A percentile compares a stretch with the other conserved stretches of the same genome.
Conservation (phyloP, 2,797 vertebrate genomes). For the Hyperoplus lanceolatus region DNA sequence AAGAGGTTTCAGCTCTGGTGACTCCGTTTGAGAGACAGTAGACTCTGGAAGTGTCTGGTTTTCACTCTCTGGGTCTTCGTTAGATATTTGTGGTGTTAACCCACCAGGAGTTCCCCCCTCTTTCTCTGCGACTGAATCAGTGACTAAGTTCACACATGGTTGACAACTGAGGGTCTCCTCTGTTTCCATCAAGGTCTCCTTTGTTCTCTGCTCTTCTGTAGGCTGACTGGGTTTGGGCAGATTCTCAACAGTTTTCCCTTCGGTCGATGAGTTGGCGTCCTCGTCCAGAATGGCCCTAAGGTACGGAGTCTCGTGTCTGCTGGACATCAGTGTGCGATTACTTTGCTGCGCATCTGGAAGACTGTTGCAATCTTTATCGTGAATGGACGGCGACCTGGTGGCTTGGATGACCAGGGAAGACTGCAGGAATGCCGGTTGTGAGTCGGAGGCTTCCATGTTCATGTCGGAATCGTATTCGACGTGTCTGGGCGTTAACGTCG, state of each 20-base stretch:
- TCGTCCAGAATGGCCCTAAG: slow-evolving; percentile 92
- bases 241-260: slow-evolving; percentile 85
- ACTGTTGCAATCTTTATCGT: slow-evolving; percentile 89
- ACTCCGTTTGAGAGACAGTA: slow-evolving; percentile 65
- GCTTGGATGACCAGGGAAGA: slow-evolving; percentile 90
- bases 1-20: slow-evolving; percentile 78
- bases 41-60: slow-evolving; percentile 65
- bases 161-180: slow-evolving; percentile 78
- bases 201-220: slow-evolving; percentile 82
- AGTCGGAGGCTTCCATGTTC: slow-evolving; percentile 92
- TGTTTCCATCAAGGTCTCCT: slow-evolving; percentile 77
- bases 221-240: slow-evolving; percentile 84
- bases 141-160: slow-evolving; percentile 76
- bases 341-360: slow-evolving; percentile 88
- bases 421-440: slow-evolving; percentile 93
- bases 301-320: slow-evolving; percentile 88
- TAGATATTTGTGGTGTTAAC: slow-evolving; percentile 68
- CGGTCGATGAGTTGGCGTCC: slow-evolving; percentile 87
- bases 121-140: slow-evolving; percentile 72
- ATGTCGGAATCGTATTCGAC: slow-evolving; percentile 93
- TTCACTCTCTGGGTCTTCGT: slow-evolving; percentile 80
- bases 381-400: slow-evolving; percentile 92
- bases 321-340: slow-evolving; percentile 80
- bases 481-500: slow-evolving; percentile 90
- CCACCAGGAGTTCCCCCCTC: slow-evolving; percentile 79